These are phyloP conservation scores for Pedicia rivosa DNA, from an alignment of 2,888 invertebrate genomes.

Conservation along the genomic window DNA sequence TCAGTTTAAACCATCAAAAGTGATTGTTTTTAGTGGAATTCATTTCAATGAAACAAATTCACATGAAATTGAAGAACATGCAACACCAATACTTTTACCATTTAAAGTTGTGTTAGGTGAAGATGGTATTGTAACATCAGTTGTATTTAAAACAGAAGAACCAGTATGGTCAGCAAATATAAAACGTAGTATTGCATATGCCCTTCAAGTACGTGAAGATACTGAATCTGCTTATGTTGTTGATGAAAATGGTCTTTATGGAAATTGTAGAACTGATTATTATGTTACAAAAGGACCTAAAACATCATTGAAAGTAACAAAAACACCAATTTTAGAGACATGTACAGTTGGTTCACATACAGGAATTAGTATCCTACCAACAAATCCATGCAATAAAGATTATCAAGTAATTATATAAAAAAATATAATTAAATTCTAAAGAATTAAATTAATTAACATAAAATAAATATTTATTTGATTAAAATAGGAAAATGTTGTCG, in stretches of 20 bases:
- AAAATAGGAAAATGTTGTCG: constrained; percentile 25
- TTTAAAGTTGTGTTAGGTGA: background rate
- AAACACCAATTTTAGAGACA: constrained; percentile 29
- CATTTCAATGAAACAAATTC: no score
- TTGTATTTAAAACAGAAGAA: constrained; percentile 25
- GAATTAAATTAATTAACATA: no score
- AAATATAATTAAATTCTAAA: no score
- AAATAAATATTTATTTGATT: background rate
- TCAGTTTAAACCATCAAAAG: no score
- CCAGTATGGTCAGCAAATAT: constrained; percentile 50
- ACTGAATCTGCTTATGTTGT: constrained; percentile 29
- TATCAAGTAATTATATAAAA: background rate
- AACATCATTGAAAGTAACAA: constrained; percentile 22
- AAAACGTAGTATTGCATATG: constrained; percentile 47
- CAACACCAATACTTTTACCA: no score
- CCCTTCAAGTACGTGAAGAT: constrained; percentile 40
- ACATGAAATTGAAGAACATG: no score
- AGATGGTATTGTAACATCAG: constrained; percentile 1
- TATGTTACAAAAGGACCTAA: constrained; percentile 30
- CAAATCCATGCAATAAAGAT: constrained; percentile 21
- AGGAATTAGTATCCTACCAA: constrained; percentile 28
- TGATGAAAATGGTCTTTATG: constrained; percentile 36
- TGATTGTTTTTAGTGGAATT: no score
- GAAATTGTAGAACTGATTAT: constrained; percentile 35
- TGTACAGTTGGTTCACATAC: constrained; percentile 27